Conservation (phyloP, 1,140 invertebrate genomes). For the Scylla paramamosain region DNA sequence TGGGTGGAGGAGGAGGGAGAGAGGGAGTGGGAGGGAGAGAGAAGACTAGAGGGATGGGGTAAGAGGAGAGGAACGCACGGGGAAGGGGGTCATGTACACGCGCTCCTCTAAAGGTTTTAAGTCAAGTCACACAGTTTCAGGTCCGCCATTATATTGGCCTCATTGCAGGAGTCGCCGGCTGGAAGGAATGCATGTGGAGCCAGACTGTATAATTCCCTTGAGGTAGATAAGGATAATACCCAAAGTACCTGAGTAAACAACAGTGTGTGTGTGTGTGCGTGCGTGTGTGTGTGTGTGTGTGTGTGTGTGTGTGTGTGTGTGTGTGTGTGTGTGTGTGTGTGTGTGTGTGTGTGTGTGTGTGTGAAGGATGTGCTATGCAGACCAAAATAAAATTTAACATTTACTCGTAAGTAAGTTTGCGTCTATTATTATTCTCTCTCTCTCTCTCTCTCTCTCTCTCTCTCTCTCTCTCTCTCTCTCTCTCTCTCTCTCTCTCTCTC, state of each 20-base stretch:
- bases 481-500: not conserved
- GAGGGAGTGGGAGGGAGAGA: not conserved
- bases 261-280: not conserved
- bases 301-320: not conserved
- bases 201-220: not conserved
- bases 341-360: constrained; percentile 29
- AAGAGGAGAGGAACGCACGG: not conserved
- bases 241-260: not conserved
- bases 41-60: not conserved
- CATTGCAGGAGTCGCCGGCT: not conserved
- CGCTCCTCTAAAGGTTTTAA: constrained; percentile 17
- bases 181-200: not conserved
- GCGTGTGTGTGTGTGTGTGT: constrained; percentile 4
- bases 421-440: not conserved
- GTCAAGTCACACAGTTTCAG: constrained; percentile 44
- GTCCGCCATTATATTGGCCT: constrained; percentile 16
- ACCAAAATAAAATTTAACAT: constrained; percentile 19
- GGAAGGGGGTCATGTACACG: not conserved
- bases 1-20: not conserved
- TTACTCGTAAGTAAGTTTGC: not conserved
- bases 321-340: not conserved
- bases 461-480: not conserved
- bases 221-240: not conserved
- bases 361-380: not conserved
- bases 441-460: not conserved